A percentile compares a stretch with the other conserved stretches of the same genome.
These are phyloP conservation scores for Bembecia ichneumoniformis DNA, from an alignment of 2,888 invertebrate genomes.

Conservation along the genomic window DNA sequence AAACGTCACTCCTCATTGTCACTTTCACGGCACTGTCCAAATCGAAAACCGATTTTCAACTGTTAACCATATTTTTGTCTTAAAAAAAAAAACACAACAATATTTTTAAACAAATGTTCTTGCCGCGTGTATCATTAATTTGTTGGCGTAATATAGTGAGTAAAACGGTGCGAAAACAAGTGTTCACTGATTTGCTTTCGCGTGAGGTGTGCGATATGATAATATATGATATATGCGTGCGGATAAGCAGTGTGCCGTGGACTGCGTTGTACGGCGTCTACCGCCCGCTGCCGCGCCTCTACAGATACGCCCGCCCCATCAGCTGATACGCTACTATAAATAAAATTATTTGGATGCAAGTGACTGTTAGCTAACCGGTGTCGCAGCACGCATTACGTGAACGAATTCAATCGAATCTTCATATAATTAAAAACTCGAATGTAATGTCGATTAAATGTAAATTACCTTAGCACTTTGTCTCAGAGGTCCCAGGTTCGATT, in stretches of 20 bases:
- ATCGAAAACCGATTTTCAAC: background rate
- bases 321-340: slow-evolving; percentile 68
- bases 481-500: no score
- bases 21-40: slow-evolving; percentile 18
- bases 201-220: slow-evolving; percentile 12
- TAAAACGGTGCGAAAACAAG: slow-evolving; percentile 1
- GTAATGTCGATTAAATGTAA: no score
- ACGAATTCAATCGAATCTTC: no score
- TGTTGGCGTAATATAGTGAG: no score
- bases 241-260: background rate
- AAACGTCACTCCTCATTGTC: slow-evolving; percentile 66
- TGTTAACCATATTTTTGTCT: background rate
- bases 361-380: slow-evolving; percentile 23
- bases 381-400: slow-evolving; percentile 1
- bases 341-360: slow-evolving; percentile 57
- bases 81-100: background rate
- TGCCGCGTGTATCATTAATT: slow-evolving; percentile 2
- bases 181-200: background rate
- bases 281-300: slow-evolving; percentile 14
- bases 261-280: background rate
- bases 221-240: background rate
- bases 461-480: no score
- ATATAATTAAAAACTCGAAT: background rate
- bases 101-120: background rate
- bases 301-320: slow-evolving; percentile 25